Evolutionary conservation across 2,113 vertebrate species (phyloP).

Genomic region (Pristiophorus japonicus): DNA sequence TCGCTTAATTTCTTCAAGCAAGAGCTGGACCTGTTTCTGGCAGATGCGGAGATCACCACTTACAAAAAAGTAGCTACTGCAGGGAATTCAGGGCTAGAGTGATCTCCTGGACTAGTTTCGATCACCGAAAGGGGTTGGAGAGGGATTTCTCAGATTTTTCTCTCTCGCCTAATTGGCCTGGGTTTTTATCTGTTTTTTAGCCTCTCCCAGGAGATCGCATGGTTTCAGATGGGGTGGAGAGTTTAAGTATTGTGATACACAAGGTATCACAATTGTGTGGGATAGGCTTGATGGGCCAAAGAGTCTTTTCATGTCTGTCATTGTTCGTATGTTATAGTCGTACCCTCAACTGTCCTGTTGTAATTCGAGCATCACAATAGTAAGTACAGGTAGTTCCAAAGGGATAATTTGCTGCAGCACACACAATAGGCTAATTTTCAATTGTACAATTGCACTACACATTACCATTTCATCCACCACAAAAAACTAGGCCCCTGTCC

Average conservation of each 20-base stretch:
- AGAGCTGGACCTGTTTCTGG: background rate
- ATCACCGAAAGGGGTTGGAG: background rate
- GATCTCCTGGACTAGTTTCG: background rate
- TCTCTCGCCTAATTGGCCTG: background rate
- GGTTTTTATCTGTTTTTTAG: background rate
- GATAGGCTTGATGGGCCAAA: background rate
- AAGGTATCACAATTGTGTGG: background rate
- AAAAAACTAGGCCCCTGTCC: background rate
- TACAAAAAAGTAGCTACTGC: background rate
- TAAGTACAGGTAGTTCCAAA: too few species aligned
- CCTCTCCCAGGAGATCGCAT: background rate
- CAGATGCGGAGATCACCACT: background rate
- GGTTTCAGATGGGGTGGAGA: background rate
- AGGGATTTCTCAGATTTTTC: background rate
- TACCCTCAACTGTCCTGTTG: too few species aligned
- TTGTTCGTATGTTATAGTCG: too few species aligned
- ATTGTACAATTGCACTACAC: too few species aligned
- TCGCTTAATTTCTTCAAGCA: too few species aligned
- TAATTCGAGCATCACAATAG: too few species aligned
- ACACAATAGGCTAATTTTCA: background rate
- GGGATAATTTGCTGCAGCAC: too few species aligned
- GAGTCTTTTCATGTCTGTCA: too few species aligned
- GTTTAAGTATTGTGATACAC: background rate
- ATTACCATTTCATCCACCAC: too few species aligned
- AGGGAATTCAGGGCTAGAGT: background rate